A percentile compares a stretch with the other conserved stretches of the same genome.
Evolutionary conservation across 2,113 vertebrate species (phyloP).

Genomic region (Colaptes auratus): DNA sequence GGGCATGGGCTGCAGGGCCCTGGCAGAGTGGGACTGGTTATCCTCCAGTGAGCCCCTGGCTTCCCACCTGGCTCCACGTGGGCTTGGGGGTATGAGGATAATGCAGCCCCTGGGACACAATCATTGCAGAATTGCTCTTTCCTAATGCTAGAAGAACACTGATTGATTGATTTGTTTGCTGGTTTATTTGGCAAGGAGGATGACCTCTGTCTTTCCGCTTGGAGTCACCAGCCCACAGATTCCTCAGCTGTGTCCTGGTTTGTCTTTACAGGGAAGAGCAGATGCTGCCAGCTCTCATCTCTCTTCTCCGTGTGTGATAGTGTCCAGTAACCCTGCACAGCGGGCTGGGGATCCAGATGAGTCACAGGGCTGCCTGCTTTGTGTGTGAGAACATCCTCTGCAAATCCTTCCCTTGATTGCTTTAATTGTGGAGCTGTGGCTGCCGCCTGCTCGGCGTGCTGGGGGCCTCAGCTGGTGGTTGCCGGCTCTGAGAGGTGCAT

Average conservation of each 20-base stretch:
- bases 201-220: not conserved
- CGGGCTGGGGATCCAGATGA: not conserved
- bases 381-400: not conserved
- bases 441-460: not conserved
- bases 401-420: not conserved
- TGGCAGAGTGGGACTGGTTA: not conserved
- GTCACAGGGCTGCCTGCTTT: not conserved
- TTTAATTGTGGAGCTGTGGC: not conserved
- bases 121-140: not conserved
- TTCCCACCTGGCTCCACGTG: fast-evolving
- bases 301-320: not conserved
- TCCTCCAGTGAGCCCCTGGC: not conserved
- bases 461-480: not conserved
- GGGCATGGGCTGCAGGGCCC: not conserved
- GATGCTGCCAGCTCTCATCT: not conserved
- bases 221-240: not conserved
- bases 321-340: conserved; percentile 19
- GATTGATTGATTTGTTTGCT: too few species aligned
- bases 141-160: not conserved
- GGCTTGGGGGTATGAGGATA: not conserved
- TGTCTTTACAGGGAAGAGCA: not conserved
- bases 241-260: conserved; percentile 6
- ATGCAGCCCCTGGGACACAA: fast-evolving
- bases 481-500: not conserved
- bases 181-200: not conserved